Percentiles rank a stretch among this genome's conserved stretches.
Evolutionary conservation across 2,888 invertebrate species (phyloP).

Genomic region (Eurytoma adleriae): DNA sequence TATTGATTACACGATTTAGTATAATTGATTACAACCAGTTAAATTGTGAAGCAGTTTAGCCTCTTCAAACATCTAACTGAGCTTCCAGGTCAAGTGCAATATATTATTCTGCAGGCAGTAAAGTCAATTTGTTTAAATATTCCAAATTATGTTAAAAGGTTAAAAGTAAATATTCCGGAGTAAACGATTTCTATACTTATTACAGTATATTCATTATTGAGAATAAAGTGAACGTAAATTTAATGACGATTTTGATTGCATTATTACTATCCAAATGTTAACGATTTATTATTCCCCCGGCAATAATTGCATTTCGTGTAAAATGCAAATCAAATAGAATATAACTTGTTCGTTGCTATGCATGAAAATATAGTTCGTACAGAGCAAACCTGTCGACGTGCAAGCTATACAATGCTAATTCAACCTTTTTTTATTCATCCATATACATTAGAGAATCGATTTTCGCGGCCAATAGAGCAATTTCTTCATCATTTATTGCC

Average conservation of each 20-base stretch:
- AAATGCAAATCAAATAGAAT: conserved; percentile 23
- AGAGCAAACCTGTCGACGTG: not conserved
- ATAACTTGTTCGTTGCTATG: not conserved
- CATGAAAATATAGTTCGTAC: conserved; percentile 4
- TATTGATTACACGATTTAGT: too few relatives aligned
- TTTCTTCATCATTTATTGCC: not conserved
- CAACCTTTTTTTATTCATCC: conserved; percentile 21
- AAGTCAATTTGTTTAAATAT: too few relatives aligned
- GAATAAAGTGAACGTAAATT: too few relatives aligned
- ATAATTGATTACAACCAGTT: too few relatives aligned
- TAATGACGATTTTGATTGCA: not conserved
- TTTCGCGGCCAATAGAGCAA: not conserved
- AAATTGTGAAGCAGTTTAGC: too few relatives aligned
- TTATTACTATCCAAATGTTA: not conserved
- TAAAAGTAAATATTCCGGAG: too few relatives aligned
- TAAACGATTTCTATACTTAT: too few relatives aligned
- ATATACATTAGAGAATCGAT: not conserved
- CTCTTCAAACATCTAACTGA: too few relatives aligned
- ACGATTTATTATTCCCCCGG: conserved; percentile 22
- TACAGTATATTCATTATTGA: too few relatives aligned
- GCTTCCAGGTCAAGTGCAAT: too few relatives aligned
- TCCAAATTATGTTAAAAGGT: too few relatives aligned
- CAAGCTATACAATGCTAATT: not conserved
- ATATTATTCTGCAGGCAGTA: too few relatives aligned
- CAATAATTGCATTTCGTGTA: conserved; percentile 20